These are phyloP conservation scores for Myzus persicae DNA, from an alignment of 1,140 invertebrate genomes.

Conservation along the genomic window DNA sequence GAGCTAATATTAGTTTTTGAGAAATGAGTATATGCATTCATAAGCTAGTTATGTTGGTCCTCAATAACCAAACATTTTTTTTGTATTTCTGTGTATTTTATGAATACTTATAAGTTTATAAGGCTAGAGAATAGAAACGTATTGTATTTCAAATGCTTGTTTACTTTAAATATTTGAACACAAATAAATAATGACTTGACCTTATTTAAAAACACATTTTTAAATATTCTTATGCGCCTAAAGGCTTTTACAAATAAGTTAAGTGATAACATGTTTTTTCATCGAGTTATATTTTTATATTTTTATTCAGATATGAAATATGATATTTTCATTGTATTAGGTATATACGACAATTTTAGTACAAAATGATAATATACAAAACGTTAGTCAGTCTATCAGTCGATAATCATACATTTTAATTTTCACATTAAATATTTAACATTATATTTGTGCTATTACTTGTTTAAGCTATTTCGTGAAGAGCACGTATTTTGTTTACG, in stretches of 20 bases:
- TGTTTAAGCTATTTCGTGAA: not conserved
- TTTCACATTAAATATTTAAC: not conserved
- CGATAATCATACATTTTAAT: not conserved
- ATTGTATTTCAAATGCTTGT: not conserved
- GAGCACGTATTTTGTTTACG: not conserved
- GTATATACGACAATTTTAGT: too few species aligned
- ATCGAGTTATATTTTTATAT: too few species aligned
- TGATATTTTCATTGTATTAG: too few species aligned
- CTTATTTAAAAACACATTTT: not conserved
- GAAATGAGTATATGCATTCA: not conserved
- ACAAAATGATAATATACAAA: too few species aligned
- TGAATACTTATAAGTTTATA: not conserved
- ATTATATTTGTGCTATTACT: not conserved
- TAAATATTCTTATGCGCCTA: not conserved
- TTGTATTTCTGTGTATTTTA: not conserved
- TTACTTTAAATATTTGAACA: not conserved
- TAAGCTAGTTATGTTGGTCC: not conserved
- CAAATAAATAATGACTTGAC: not conserved
- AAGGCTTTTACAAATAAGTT: too few species aligned
- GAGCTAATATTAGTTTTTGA: not conserved
- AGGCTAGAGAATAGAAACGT: not conserved
- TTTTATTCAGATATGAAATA: too few species aligned
- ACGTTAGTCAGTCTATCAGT: too few species aligned
- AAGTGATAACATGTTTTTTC: too few species aligned
- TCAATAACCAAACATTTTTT: not conserved